phyloP scores from a whole-genome alignment of 2,797 vertebrate species.

The Setipinna tenuifilis region DNA sequence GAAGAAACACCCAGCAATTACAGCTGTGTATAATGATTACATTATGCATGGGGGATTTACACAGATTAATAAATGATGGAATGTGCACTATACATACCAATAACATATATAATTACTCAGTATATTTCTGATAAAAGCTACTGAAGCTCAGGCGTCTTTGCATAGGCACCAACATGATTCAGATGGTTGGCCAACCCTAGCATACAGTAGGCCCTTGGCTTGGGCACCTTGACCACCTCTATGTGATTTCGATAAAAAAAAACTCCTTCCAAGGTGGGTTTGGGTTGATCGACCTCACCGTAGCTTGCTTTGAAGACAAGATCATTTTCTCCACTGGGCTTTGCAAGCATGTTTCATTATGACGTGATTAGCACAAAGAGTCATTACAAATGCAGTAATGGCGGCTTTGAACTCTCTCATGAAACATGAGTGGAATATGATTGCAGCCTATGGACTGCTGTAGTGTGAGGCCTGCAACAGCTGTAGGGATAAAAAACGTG shows the following conservation, averaged over 20 bases:
- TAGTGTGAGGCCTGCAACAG: background rate
- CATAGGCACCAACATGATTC: background rate
- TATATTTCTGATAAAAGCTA: background rate
- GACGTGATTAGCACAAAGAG: slow-evolving; percentile 71
- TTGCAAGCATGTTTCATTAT: slow-evolving; percentile 63
- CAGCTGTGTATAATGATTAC: background rate
- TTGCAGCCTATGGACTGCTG: slow-evolving; percentile 45
- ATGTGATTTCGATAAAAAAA: background rate
- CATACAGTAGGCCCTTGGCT: background rate
- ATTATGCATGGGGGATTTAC: background rate
- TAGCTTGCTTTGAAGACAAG: slow-evolving; percentile 72
- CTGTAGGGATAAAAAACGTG: background rate
- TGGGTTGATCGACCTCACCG: background rate
- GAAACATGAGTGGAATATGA: slow-evolving; percentile 67
- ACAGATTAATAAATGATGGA: background rate
- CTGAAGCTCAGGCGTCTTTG: background rate
- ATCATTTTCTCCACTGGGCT: slow-evolving; percentile 69
- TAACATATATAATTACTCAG: background rate
- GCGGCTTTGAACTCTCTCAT: slow-evolving; percentile 71
- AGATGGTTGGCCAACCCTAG: background rate
- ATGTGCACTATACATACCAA: background rate
- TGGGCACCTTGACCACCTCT: background rate
- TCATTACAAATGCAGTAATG: slow-evolving; percentile 72
- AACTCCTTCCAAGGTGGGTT: background rate
- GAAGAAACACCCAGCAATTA: background rate